Base-by-base conservation (phyloP, 2,797 vertebrate genomes). In the Poecilia picta region DNA sequence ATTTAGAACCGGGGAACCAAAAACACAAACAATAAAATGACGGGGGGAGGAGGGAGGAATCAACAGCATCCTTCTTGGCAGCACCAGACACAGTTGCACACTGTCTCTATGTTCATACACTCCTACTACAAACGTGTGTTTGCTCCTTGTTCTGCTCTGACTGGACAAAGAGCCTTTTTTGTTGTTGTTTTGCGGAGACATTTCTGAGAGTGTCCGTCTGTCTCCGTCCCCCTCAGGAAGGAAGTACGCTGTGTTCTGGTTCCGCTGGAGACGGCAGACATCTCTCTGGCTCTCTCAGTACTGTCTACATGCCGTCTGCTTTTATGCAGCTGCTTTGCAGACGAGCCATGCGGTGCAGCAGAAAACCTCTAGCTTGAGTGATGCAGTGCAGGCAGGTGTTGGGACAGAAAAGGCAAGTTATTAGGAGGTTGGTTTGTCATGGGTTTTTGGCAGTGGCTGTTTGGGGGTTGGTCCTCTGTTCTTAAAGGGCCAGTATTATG, bases 111-210 rank as follows among this genome's bases (percentile, higher is more conserved):
- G 79, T 81, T 85, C 89, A 84, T 88, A 88, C 88, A 88, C 81
- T 85, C 79, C 79, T 59, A 83, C 85, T 70, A 76, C 83, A 83
- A 89, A 87, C 86, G 86, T 83, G 89, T 90, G 87, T 91, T 88
- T 16, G 57, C 86, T 90, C 80, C 87, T 89, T 92, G 90, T 90
- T 88, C 83, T 86, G 81, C 8, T 39, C 85, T 88, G 91, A 76
- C 78, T 15, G 83, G 83, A 95, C 93, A 95, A 94, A 92, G 89
- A 89, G 84, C 12, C 90, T 86, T 85, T 86, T 88, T 51, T 53
- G 49, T 53, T 53, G 49, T 25, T 3, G 49, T n/a, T 55, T 4
- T 55, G 53, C 25, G 1, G 75, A 87, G 90, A 89, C 90, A 93
- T 93, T 89, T 93, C 87, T 91, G 89, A 90, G 87, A 89, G 85